A percentile compares a stretch with the other conserved stretches of the same genome.
phyloP scores from a whole-genome alignment of 2,113 vertebrate genomes.

The Neopipo cinnamomea region DNA sequence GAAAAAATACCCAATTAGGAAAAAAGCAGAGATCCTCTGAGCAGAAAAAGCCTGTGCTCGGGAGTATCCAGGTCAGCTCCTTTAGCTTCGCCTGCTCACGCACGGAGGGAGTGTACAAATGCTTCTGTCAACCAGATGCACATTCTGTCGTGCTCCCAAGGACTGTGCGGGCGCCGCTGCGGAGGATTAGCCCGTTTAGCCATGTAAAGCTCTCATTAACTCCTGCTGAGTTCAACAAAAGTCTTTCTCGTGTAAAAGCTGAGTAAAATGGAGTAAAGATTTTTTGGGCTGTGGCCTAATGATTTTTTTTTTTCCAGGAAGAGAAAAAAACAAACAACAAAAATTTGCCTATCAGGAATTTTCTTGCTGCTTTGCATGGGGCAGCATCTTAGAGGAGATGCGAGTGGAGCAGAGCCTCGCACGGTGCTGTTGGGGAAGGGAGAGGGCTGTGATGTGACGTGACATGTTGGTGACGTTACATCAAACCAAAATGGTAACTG shows the following conservation, averaged over 20 bases:
- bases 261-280: slow-evolving; percentile 21
- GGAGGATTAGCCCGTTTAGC: slow-evolving; percentile 35
- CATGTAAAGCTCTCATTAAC: slow-evolving; percentile 39
- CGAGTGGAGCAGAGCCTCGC: background rate
- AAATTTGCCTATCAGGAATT: background rate
- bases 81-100: slow-evolving; percentile 22
- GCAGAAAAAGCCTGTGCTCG: slow-evolving; percentile 9
- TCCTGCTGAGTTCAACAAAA: slow-evolving; percentile 36
- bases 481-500: background rate
- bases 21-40: slow-evolving; percentile 1
- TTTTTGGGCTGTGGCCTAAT: background rate
- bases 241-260: background rate
- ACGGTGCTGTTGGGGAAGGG: background rate
- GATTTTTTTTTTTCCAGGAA: background rate
- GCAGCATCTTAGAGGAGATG: background rate
- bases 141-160: slow-evolving; percentile 17
- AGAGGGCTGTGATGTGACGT: background rate
- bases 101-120: background rate
- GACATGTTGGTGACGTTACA: background rate
- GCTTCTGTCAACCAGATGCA: slow-evolving; percentile 45
- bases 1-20: slow-evolving; percentile 49
- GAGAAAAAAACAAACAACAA: background rate
- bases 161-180: slow-evolving; percentile 17
- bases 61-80: slow-evolving; percentile 61
- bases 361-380: background rate